phyloP scores from a whole-genome alignment of 2,113 vertebrate species.

The Tyto alba region DNA sequence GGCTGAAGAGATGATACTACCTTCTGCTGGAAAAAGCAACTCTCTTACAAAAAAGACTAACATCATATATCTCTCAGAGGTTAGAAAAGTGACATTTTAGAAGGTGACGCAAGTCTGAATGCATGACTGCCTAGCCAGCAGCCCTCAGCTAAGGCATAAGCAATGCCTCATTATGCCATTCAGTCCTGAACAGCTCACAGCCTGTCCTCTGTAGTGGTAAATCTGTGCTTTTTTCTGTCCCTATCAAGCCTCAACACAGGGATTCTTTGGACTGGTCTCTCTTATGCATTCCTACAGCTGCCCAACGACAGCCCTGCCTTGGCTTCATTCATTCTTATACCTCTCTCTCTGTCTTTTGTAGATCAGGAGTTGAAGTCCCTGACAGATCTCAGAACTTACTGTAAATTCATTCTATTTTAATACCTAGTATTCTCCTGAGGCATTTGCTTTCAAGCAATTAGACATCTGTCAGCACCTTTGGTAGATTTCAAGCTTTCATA shows the following conservation, averaged over 20 bases:
- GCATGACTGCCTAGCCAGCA: neutral
- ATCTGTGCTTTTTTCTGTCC: neutral
- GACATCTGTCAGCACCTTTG: constrained; percentile 43
- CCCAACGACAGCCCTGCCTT: neutral
- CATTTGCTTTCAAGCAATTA: constrained; percentile 62
- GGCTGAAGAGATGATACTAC: neutral
- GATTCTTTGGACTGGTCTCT: neutral
- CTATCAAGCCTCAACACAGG: neutral
- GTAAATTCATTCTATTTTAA: constrained; percentile 31
- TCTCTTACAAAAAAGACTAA: neutral
- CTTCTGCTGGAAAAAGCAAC: neutral
- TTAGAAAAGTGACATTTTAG: neutral
- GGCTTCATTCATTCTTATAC: neutral
- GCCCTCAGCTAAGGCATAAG: neutral
- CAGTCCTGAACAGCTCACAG: neutral
- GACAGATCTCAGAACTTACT: constrained; percentile 27
- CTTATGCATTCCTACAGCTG: neutral
- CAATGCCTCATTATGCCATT: neutral
- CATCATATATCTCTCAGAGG: neutral
- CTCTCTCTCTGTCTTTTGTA: neutral
- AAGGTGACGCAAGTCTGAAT: neutral
- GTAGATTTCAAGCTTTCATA: constrained; percentile 6
- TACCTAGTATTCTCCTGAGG: constrained; percentile 37
- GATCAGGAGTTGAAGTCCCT: neutral
- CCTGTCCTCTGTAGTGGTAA: neutral